Percentiles rank a stretch among this genome's conserved stretches.
Evolutionary conservation across 2,888 invertebrate species (phyloP).

Genomic region (Eristalis pertinax): DNA sequence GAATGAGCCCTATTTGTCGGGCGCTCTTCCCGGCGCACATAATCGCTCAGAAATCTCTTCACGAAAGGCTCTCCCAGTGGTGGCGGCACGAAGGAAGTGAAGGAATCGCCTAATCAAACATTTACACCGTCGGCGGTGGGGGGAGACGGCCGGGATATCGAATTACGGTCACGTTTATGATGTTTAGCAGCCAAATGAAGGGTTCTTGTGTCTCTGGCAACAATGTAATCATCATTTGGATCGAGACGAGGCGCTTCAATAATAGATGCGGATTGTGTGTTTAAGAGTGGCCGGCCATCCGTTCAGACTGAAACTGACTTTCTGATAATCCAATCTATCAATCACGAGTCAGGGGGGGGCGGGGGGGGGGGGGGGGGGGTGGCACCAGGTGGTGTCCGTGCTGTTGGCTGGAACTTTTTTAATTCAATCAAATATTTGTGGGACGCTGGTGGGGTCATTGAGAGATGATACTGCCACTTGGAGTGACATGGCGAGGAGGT

Average conservation of each 20-base stretch:
- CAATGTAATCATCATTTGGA: slow-evolving; percentile 50
- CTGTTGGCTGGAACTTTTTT: slow-evolving; percentile 13
- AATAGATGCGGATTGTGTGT: slow-evolving; percentile 43
- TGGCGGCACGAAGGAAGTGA: not conserved
- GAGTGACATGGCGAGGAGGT: not conserved
- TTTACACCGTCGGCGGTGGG: slow-evolving; percentile 9
- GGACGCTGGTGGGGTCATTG: not conserved
- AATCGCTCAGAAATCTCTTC: slow-evolving; percentile 33
- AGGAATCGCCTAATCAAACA: slow-evolving; percentile 40
- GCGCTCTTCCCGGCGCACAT: slow-evolving; percentile 14
- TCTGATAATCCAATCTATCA: slow-evolving; percentile 28
- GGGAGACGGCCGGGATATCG: slow-evolving; percentile 12
- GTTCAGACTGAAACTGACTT: not conserved
- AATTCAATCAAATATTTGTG: slow-evolving; percentile 28
- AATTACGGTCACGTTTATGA: slow-evolving; percentile 56
- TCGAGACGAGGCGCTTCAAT: slow-evolving; percentile 39
- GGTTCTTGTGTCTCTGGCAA: slow-evolving; percentile 47
- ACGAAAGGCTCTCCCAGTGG: slow-evolving; percentile 12
- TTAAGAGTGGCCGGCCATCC: not conserved
- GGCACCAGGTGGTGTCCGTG: slow-evolving; percentile 14
- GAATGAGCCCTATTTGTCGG: slow-evolving; percentile 46
- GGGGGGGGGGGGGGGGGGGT: not conserved
- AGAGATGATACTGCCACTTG: not conserved
- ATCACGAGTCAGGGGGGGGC: not conserved
- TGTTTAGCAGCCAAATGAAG: slow-evolving; percentile 38